Evolutionary conservation across 2,113 vertebrate species (phyloP), one percentile per base, ranked within the genome.

Genomic region (Macroglossus sobrinus): DNA sequence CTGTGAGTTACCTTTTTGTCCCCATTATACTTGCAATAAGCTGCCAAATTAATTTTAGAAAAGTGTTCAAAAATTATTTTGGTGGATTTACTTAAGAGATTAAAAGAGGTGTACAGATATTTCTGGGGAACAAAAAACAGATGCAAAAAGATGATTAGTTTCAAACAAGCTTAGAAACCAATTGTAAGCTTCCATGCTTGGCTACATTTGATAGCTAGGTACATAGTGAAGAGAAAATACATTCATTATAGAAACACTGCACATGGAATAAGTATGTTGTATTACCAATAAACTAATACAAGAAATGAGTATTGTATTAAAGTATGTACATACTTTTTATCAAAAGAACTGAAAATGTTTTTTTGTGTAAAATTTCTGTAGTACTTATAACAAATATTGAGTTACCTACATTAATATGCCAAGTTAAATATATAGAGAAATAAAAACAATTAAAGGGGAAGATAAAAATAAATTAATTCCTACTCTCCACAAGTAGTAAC

Each of bases 31-130:
- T 76, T 95, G 4, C 38, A 95, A 40, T 89, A 40, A 89, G 8
- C 59, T 89, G 68, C 14, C 43, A 93, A 80, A 57, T 93, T 91
- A 69, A 63, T 72, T 89, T 84, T 57, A 76, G 16, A 95, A 89
- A 72, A 30, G 76, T 74, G 5, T 28, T 66, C 26, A 92, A 59
- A 87, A 78, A 76, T 93, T 6, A 87, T 84, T 64, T 84, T 71
- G 22, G 15, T 57, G 7, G 50, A 57, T 79, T 90, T 90, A 78
- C 84, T 92, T 57, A 79, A 28, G 95, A 16, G 30, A 2, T 84
- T 68, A n/a, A 90, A 69, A 88, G 19, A 78, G 66, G 13, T 71
- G 0, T 8, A 43, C 38, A 11, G 16, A 33, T 6, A 35, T 8
- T 74, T 92, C n/a, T 72, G 10, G 18, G 30, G 18, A 18, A 35